These are phyloP conservation scores for Ploceus nigricollis DNA, from an alignment of 2,113 vertebrate species.

Conservation along the genomic window DNA sequence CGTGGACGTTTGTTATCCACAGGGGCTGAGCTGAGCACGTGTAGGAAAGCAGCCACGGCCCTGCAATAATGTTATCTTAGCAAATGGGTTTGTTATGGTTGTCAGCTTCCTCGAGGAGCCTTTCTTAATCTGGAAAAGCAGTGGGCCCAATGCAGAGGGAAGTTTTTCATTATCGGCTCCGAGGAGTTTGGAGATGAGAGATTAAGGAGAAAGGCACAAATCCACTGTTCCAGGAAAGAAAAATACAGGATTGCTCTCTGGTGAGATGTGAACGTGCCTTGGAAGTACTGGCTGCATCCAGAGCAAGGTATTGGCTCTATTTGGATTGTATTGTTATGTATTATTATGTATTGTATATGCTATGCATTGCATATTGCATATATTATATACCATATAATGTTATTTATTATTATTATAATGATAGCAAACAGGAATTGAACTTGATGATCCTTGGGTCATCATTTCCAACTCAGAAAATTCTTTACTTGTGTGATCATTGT, in stretches of 20 bases:
- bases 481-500: background rate
- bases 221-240: background rate
- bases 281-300: background rate
- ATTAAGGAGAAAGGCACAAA: background rate
- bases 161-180: background rate
- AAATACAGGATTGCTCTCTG: background rate
- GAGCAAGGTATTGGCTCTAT: background rate
- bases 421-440: background rate
- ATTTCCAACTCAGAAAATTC: background rate
- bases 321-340: too few relatives aligned
- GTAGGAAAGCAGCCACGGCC: background rate
- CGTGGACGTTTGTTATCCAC: rapidly evolving
- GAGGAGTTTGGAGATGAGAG: background rate
- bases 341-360: background rate
- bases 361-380: too few relatives aligned
- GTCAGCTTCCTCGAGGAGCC: background rate
- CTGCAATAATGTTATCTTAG: background rate
- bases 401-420: background rate
- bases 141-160: rapidly evolving
- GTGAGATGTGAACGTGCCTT: background rate
- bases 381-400: background rate
- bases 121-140: background rate
- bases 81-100: background rate
- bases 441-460: background rate
- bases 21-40: background rate